Conservation (phyloP, 2,888 invertebrate species). For the Tridacna crocea region DNA sequence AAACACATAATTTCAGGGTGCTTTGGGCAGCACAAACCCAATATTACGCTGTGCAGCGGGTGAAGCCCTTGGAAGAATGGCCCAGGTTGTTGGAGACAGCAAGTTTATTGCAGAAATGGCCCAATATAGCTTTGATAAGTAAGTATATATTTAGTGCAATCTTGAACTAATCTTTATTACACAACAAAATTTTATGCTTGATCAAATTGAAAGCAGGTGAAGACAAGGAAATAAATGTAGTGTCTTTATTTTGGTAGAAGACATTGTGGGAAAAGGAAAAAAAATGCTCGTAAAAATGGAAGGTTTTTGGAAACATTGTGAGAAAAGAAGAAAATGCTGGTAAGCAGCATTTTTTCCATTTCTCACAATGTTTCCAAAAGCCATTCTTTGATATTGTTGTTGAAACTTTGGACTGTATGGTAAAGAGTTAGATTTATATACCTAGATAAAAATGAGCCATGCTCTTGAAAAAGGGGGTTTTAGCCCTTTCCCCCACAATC, state of each 20-base stretch:
- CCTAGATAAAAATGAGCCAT: too few relatives aligned
- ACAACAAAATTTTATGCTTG: not conserved
- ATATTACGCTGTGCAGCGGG: slow-evolving; percentile 96
- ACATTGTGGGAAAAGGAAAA: too few relatives aligned
- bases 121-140: slow-evolving; percentile 94
- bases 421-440: too few relatives aligned
- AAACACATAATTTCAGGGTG: slow-evolving; percentile 79
- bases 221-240: not conserved
- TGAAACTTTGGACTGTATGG: too few relatives aligned
- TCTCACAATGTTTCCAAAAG: not conserved
- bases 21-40: slow-evolving; percentile 85
- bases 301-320: not conserved
- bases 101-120: slow-evolving; percentile 95
- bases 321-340: not conserved
- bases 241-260: not conserved
- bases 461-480: too few relatives aligned
- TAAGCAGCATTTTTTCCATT: not conserved
- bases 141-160: slow-evolving; percentile 36
- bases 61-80: slow-evolving; percentile 96
- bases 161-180: not conserved
- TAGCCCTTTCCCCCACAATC: too few relatives aligned
- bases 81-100: slow-evolving; percentile 94
- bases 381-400: too few relatives aligned
- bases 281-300: too few relatives aligned
- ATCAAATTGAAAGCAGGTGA: not conserved